Conservation (phyloP, 2,797 vertebrate genomes). For the Taenioides sp. region DNA sequence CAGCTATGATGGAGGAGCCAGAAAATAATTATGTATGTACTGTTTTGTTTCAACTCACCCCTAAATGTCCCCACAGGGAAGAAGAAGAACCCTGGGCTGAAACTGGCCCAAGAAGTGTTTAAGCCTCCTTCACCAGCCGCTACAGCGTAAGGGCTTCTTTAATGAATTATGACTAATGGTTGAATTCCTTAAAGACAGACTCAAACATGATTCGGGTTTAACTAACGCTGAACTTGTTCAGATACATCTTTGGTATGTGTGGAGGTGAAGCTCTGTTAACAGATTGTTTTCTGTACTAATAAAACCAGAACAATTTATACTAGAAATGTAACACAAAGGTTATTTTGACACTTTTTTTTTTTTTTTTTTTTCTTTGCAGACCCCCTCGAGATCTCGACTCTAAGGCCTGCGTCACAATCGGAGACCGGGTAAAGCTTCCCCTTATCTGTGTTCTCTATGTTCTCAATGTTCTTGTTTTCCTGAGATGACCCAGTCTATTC, state of each 20-base stretch:
- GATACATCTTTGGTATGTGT: background rate
- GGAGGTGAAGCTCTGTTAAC: background rate
- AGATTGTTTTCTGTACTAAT: background rate
- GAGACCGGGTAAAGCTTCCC: slow-evolving; percentile 85
- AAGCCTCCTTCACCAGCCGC: slow-evolving; percentile 82
- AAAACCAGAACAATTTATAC: background rate
- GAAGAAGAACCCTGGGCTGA: slow-evolving; percentile 90
- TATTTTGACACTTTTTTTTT: slow-evolving; percentile 6
- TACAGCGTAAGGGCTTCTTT: slow-evolving; percentile 82
- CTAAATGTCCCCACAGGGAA: slow-evolving; percentile 74
- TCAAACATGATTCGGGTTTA: background rate
- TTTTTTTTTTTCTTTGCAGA: slow-evolving; percentile 66
- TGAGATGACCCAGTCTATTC: background rate
- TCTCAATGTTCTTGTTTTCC: background rate
- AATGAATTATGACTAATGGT: slow-evolving; percentile 1
- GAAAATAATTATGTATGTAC: background rate
- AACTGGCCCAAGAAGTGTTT: slow-evolving; percentile 91
- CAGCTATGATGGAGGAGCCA: background rate
- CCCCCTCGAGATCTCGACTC: slow-evolving; percentile 96
- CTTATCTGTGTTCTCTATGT: background rate
- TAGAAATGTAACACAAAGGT: background rate
- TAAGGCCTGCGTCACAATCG: slow-evolving; percentile 95
- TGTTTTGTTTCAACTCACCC: background rate
- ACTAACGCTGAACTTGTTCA: background rate
- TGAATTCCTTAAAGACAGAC: background rate